Base-by-base conservation (phyloP, 2,888 invertebrate genomes). In the Polia nebulosa region DNA sequence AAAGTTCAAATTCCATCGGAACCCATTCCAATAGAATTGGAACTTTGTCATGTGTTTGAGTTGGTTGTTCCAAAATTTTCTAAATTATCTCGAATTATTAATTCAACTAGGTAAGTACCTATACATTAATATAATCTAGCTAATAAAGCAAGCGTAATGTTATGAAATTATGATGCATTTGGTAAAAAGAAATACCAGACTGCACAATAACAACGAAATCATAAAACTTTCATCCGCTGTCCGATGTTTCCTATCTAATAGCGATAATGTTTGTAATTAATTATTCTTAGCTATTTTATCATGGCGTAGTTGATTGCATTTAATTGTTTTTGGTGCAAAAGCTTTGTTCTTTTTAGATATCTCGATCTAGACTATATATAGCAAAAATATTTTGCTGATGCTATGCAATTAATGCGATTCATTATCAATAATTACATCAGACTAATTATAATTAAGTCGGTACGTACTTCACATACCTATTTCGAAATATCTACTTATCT, bases 291-390 rank as follows among this genome's bases (percentile, higher is more conserved):
- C 45, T 2, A 47, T 25, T 52, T 44, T 39, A 15, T 9, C 52
- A 72, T 39, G 63, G 72, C 34, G 20, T 51, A 36, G 9, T 20
- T 72, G 63, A 63, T 71, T 51, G 41, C 34, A 27, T 44, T 63
- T 44, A 56, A 63, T 63, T 72, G 41, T 29, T 34, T 60, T 72
- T 60, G 2, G 6, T 44, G 52, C 72, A 70, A 39, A 69, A 52
- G 53, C 55, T 55, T 29, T 67, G 22, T 53, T 53, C 8, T 25
- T 55, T 15, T 15, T 11, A n/a, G 11, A 32, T 57, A 70, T 47
- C 36, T 29, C 9, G 22, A 61, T 41, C n/a, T 13, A 20, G 7
- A 39, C 39, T 17, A 25, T 3, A 39, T 32, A 51, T n/a, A 5
- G n/a, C 20, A 34, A 6, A 15, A 41, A 41, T 27, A 68, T 49